Base-by-base conservation (phyloP, 1,140 invertebrate genomes). In the Cecropterus lyciades region DNA sequence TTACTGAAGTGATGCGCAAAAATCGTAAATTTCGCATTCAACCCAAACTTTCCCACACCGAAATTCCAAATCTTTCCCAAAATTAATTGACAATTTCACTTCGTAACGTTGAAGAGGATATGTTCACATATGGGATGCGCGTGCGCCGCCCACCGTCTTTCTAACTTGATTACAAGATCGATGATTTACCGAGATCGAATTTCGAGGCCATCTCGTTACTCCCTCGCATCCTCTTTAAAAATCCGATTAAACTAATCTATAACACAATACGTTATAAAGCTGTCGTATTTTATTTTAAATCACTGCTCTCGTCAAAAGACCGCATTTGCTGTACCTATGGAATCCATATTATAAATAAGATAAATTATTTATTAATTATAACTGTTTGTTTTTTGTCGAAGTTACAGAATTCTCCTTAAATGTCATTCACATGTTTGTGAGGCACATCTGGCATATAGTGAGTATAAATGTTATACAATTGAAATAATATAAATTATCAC, bases 181-280 rank as follows among this genome's bases (percentile, higher is more conserved):
- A 91, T 89, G 87, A 91, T 91, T 91, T 91, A 91, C 85, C 69
- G 87, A 83, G 77, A 89, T 85, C 82, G 83, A 84, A 89, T 91
- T 87, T 85, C 79, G 80, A 87, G 70, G 79, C 73, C 75, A 81
- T 80, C 82, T 83, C 79, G 82, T 80, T 84, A 85, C 79, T 80
- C 71, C 73, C 79, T 77, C 75, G 70, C 74, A 80, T 81, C 76
- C 76, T 84, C 73, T 74, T 48, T 49, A 49, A 60, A 60, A 48
- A 49, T 55, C 55, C 10, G 51, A 43, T 63, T 63, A 63, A 69
- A 69, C 13, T 33, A 65, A 16, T 16, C 40, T 11, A 9, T 30
- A 60, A 37, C 43, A 48, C 45, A 17, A 49, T 17, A 59, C 56
- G 11, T n/a, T 11, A 43, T 43, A n/a, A 40, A 13, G 40, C 40